phyloP scores from a whole-genome alignment of 30 jellyfish, hydroid and myxozoan genomes.

The Aurelia aurita region DNA sequence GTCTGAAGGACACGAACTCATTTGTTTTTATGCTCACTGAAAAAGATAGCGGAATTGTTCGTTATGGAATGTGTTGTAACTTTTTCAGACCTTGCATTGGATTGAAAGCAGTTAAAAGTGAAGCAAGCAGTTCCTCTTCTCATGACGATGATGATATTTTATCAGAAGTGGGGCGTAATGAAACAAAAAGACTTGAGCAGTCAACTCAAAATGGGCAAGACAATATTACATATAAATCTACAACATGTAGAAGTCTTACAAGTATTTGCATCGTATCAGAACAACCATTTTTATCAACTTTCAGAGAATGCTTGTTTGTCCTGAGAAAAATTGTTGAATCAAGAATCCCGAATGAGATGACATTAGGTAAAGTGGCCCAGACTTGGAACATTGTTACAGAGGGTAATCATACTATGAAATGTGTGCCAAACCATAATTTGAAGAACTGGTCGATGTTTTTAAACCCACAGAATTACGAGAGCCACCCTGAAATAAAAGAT shows the following conservation, averaged over 20 bases:
- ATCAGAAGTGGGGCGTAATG: neutral
- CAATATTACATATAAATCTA: constrained; percentile 44
- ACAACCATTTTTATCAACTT: constrained; percentile 87
- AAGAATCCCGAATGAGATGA: constrained; percentile 5
- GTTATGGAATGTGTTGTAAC: constrained; percentile 93
- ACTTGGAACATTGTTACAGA: constrained; percentile 47
- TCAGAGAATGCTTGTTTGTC: constrained; percentile 90
- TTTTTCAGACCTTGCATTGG: constrained; percentile 91
- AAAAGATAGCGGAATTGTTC: constrained; percentile 89
- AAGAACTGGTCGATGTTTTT: constrained; percentile 70
- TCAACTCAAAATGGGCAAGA: neutral
- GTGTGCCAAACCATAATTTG: constrained; percentile 40
- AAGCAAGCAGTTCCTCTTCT: neutral
- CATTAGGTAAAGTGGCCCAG: constrained; percentile 45
- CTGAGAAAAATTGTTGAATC: constrained; percentile 85
- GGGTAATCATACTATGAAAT: constrained; percentile 44
- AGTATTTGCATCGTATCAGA: constrained; percentile 88
- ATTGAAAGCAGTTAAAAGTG: constrained; percentile 19
- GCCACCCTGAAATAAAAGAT: constrained; percentile 47
- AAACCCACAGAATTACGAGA: constrained; percentile 32
- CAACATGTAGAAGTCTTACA: constrained; percentile 81
- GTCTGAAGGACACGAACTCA: constrained; percentile 85
- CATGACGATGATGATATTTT: neutral
- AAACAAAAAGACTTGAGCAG: neutral
- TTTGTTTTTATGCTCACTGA: constrained; percentile 91